Evolutionary conservation across 2,113 vertebrate species (phyloP), one percentile per base, ranked within the genome.

Genomic region (Suncus etruscus): DNA sequence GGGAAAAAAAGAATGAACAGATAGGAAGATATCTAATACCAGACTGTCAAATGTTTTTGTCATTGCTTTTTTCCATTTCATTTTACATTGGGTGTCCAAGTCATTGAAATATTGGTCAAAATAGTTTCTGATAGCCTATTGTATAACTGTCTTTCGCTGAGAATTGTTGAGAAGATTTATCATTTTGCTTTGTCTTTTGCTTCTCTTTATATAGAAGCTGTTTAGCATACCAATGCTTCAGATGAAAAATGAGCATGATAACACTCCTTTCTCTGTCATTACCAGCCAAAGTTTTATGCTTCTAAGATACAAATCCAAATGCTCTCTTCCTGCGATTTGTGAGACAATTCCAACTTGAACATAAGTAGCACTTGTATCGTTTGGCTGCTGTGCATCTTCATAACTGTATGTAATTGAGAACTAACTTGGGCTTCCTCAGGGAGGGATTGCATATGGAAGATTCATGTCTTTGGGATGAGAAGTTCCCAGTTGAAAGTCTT

Each of bases 391-490:
- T 51, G 50, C 65, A 48, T 70, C 73, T 91, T 69, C 81, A 89
- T 78, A 80, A 29, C 76, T 72, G 31, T 78, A 51, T 58, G 12
- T 90, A 95, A 95, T 89, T 94, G 91, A 94, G 91, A 94, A 65
- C 77, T 94, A 75, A 86, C 69, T 74, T 86, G 58, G 50, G 14
- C 80, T 79, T 93, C 91, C 86, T 94, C 50, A 0, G 89, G 91
- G 93, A 94, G 47, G 54, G 92, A 91, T 95, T 92, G 88, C 2
- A 31, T 91, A 94, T 82, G 69, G 83, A 96, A 95, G 94, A 96
- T 92, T 96, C 94, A 94, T 96, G 94, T 89, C 84, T 96, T 90
- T 45, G 86, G 89, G 94, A 96, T 90, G 78, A 70, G 69, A 79
- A 50, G 27, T 74, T 93, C 83, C 81, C 82, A 81, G 58, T 93